Percentiles rank a stretch among this genome's conserved stretches.
Evolutionary conservation across 2,888 invertebrate genomes (phyloP).

Genomic region (Falcaria lacertinaria): DNA sequence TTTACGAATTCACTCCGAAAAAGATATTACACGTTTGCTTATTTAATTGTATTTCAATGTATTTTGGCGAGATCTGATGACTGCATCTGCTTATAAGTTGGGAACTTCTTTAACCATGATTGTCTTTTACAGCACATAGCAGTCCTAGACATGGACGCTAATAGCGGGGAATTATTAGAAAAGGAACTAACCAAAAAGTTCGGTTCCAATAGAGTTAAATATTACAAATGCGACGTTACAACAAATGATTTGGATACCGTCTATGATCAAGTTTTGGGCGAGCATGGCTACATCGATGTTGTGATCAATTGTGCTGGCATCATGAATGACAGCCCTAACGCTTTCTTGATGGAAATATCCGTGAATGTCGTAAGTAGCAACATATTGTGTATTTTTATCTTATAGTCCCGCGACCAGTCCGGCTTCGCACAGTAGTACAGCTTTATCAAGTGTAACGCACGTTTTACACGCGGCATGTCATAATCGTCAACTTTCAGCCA

Average conservation of each 20-base stretch:
- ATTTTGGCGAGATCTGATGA: too few species aligned
- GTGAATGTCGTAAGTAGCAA: conserved; percentile 53
- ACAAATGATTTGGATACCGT: conserved; percentile 33
- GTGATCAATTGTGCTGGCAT: conserved; percentile 61
- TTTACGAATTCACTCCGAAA: too few species aligned
- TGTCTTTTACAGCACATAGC: conserved; percentile 54
- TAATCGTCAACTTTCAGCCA: too few species aligned
- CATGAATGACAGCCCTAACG: conserved; percentile 50
- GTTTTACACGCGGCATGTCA: too few species aligned
- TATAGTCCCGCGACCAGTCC: too few species aligned
- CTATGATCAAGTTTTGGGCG: conserved; percentile 34
- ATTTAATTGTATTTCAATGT: too few species aligned
- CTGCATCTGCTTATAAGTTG: too few species aligned
- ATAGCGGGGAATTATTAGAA: conserved; percentile 33
- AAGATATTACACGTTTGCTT: too few species aligned
- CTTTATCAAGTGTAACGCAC: too few species aligned
- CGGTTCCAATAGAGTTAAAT: conserved; percentile 34
- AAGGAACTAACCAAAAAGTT: conserved; percentile 30
- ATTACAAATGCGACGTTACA: conserved; percentile 50
- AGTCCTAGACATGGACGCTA: conserved; percentile 36
- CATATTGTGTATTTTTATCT: neutral
- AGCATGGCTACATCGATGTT: conserved; percentile 49
- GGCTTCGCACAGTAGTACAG: too few species aligned
- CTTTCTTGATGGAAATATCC: conserved; percentile 50
- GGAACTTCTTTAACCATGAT: too few species aligned